Evolutionary conservation across 2,113 vertebrate species (phyloP).

Genomic region (Xenopus laevis): DNA sequence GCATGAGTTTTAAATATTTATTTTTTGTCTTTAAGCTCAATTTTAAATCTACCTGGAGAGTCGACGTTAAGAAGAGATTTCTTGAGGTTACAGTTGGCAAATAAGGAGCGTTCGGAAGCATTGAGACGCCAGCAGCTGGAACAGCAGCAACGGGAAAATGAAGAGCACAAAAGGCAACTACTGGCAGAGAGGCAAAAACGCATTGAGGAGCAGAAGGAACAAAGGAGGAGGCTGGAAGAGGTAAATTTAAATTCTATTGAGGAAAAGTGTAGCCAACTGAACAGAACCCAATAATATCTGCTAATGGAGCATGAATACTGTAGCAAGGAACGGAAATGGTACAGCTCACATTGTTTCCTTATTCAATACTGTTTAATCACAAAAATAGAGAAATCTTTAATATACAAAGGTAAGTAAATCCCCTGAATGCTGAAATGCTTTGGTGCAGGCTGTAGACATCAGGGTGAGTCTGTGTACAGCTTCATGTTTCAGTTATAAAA

Average conservation of each 20-base stretch:
- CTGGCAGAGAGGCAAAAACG: conserved; percentile 95
- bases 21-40: conserved; percentile 70
- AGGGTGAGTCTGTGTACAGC: too few species aligned
- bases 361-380: too few species aligned
- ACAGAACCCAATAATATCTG: too few species aligned
- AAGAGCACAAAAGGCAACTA: conserved; percentile 93
- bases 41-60: conserved; percentile 93
- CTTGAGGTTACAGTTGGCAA: conserved; percentile 91
- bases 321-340: too few species aligned
- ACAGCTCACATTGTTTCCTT: too few species aligned
- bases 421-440: too few species aligned
- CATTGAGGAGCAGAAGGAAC: conserved; percentile 97
- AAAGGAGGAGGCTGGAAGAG: conserved; percentile 91
- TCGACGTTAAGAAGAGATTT: conserved; percentile 92
- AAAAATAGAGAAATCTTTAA: too few species aligned
- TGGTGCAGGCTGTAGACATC: too few species aligned
- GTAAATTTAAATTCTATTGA: conserved; percentile 55
- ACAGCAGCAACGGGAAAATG: conserved; percentile 92
- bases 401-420: too few species aligned
- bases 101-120: conserved; percentile 93
- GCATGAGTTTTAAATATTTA: not conserved
- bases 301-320: too few species aligned
- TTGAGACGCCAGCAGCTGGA: conserved; percentile 93
- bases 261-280: not conserved
- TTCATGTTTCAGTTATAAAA: too few species aligned